Evolutionary conservation across 2,888 invertebrate genomes (phyloP).

Genomic region (Conistra vaccinii): DNA sequence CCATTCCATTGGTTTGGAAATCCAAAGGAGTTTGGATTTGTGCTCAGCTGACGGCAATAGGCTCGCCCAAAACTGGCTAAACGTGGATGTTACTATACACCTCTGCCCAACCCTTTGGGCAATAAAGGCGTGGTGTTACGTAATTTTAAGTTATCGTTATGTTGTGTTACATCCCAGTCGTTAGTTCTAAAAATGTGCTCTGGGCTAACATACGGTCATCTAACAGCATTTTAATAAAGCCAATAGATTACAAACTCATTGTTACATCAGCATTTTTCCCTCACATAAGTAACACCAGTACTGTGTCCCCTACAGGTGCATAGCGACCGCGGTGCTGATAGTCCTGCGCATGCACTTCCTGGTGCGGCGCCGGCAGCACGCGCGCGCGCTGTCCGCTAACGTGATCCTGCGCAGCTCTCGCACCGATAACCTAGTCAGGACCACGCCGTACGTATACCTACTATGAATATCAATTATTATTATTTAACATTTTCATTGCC

Average conservation of each 20-base stretch:
- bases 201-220: not conserved
- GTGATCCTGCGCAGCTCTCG: conserved; percentile 68
- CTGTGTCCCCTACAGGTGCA: conserved; percentile 70
- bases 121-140: not conserved
- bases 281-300: not conserved
- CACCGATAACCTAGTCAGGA: not conserved
- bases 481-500: not conserved
- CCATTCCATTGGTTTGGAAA: too few species aligned
- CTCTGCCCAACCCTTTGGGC: not conserved
- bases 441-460: conserved; percentile 52
- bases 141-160: too few species aligned
- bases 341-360: conserved; percentile 83
- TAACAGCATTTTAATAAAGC: not conserved
- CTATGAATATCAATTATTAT: not conserved
- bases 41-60: not conserved
- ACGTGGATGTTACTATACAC: not conserved
- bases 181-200: not conserved
- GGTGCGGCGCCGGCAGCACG: conserved; percentile 79
- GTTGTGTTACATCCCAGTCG: too few species aligned
- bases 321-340: conserved; percentile 75
- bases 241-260: not conserved
- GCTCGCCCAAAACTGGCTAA: not conserved
- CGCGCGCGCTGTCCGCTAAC: conserved; percentile 74
- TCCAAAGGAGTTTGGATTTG: too few species aligned
- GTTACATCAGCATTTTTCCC: too few species aligned